These are phyloP conservation scores for Papilio gigon DNA, from an alignment of 2,888 invertebrate species.

Conservation along the genomic window DNA sequence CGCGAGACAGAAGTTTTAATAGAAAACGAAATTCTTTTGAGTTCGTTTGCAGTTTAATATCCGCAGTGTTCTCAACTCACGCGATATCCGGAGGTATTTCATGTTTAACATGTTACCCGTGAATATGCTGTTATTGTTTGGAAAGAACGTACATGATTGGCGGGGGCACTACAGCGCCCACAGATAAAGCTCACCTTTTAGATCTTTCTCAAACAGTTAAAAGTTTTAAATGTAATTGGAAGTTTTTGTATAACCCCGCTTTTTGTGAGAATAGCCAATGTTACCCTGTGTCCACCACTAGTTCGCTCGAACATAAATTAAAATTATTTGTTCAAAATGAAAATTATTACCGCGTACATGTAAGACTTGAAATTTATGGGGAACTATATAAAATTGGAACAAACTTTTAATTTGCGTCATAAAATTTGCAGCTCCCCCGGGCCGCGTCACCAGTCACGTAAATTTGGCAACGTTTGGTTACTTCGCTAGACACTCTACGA, in stretches of 20 bases:
- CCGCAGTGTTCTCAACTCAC: conserved; percentile 1
- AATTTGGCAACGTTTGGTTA: conserved; percentile 18
- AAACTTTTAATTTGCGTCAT: conserved; percentile 29
- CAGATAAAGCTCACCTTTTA: too few relatives aligned
- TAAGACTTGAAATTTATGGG: background rate
- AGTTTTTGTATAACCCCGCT: background rate
- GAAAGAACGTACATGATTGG: background rate
- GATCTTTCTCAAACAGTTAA: too few relatives aligned
- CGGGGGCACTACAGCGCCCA: background rate
- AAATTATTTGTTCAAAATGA: background rate
- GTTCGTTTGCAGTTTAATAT: conserved; percentile 7
- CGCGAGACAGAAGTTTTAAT: conserved; percentile 1
- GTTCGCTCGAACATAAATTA: background rate
- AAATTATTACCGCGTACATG: background rate
- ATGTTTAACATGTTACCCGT: conserved; percentile 3
- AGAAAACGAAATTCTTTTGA: conserved; percentile 4
- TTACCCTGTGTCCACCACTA: background rate
- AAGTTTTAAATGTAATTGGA: background rate
- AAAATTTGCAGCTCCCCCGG: background rate
- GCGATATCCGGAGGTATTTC: conserved; percentile 11
- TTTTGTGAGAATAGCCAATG: background rate
- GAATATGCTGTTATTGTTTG: conserved; percentile 10
- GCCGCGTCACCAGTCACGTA: background rate
- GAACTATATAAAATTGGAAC: conserved; percentile 13
- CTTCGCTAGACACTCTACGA: conserved; percentile 5